A percentile compares a stretch with the other conserved stretches of the same genome.
Conservation (phyloP, 2,113 vertebrate species). For the Orientallactaga bullata region DNA sequence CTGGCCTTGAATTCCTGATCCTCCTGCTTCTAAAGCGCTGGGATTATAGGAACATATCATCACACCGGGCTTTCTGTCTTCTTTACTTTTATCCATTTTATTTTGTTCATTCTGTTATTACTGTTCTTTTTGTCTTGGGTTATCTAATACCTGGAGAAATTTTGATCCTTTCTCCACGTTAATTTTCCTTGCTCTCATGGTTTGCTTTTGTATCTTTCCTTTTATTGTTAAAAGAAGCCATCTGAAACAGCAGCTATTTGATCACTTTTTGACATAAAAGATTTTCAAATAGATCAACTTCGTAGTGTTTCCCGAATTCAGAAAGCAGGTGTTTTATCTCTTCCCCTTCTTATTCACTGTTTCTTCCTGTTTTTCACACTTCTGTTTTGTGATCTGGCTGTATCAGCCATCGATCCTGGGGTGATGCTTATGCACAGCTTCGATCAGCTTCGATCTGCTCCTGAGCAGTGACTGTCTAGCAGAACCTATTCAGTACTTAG, state of each 20-base stretch:
- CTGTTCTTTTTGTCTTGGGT: neutral
- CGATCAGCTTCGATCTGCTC: neutral
- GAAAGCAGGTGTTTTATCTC: neutral
- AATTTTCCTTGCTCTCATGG: neutral
- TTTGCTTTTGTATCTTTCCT: conserved; percentile 38
- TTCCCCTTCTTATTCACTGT: neutral
- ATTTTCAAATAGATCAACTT: neutral
- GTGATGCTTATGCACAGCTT: neutral
- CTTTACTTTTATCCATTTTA: neutral
- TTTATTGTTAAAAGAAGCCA: neutral
- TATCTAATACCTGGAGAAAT: neutral
- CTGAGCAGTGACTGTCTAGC: neutral
- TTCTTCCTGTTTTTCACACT: neutral
- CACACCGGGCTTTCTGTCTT: neutral
- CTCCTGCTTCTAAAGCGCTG: too few species aligned
- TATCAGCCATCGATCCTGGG: neutral
- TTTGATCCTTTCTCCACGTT: neutral
- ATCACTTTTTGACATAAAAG: neutral
- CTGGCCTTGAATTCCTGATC: too few species aligned
- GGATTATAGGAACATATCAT: neutral
- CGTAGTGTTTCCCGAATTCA: neutral
- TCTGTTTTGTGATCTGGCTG: neutral
- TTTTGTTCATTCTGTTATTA: neutral
- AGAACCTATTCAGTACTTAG: neutral
- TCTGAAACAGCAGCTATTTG: neutral